Base-by-base conservation (phyloP, 2,113 vertebrate genomes). In the Danionella cerebrum region DNA sequence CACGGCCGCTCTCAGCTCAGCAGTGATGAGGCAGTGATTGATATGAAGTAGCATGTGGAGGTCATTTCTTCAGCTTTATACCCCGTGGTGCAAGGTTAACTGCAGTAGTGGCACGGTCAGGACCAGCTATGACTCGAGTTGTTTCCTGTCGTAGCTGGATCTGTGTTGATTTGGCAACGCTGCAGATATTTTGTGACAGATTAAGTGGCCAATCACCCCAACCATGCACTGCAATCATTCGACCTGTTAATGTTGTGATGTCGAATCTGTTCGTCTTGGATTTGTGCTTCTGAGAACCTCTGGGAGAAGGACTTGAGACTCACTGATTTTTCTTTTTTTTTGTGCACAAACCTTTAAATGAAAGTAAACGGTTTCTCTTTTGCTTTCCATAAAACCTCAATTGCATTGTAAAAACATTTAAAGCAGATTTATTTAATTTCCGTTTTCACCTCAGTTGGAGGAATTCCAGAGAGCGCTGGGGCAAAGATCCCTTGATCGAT, bases 131-230 rank as follows among this genome's bases (percentile, higher is more conserved):
- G 45, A 48, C 11, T 58, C 62, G 62, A 14, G 24, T 31, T 58
- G 54, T 67, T 41, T 29, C 50, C 39, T 22, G 21, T 31, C 67
- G 31, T 14, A 67, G 16, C 35, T 19, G 22, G 41, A 54, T 50
- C 22, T 47, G 12, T n/a, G 78, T 77, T 69, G 78, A 81, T 81
- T 80, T 79, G 82, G 82, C 82, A 80, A 76, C 71, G 44, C 59
- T 1, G 72, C 72, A 55, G 69, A 47, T 73, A 69, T 67, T n/a
- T 80, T 83, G 79, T 72, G 79, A 77, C 59, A 86, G 84, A 87
- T 87, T 83, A 86, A 88, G 82, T 85, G 84, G 80, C 82, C 84
- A 86, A 86, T 88, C 84, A 86, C 68, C 74, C 74, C 76, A 65
- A 71, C 79, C 81, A 79, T 77, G 74, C 53, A 58, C 74, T 75